phyloP scores from a whole-genome alignment of 2,888 invertebrate species.

The Eilema caniola region DNA sequence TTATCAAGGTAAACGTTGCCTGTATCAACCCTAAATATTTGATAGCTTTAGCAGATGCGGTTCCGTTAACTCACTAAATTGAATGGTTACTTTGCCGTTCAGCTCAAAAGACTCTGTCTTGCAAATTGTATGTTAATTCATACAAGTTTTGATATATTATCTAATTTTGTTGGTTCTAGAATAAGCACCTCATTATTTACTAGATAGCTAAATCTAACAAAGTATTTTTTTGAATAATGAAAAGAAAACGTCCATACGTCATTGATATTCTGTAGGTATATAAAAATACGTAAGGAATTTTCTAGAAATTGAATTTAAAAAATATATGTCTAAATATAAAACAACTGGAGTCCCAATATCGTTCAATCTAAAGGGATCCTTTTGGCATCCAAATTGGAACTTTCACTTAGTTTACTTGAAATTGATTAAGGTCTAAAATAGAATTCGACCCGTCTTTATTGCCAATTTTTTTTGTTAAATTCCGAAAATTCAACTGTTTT shows the following conservation, averaged over 20 bases:
- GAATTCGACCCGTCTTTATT: conserved; percentile 54
- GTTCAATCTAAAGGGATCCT: conserved; percentile 49
- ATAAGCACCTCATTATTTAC: neutral
- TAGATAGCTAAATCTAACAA: neutral
- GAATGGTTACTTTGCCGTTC: too few species aligned
- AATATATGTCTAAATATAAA: conserved; percentile 38
- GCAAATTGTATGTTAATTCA: too few species aligned
- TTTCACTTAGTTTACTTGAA: conserved; percentile 72
- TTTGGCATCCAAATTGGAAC: conserved; percentile 72
- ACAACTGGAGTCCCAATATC: conserved; percentile 47
- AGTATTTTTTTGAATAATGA: neutral
- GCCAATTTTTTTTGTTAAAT: conserved; percentile 37
- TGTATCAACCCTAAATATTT: too few species aligned
- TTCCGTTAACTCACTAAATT: too few species aligned
- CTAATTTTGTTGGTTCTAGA: neutral
- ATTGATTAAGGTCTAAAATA: conserved; percentile 70
- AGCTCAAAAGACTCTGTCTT: too few species aligned
- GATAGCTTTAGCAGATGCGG: too few species aligned
- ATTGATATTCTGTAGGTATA: neutral
- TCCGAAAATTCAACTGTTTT: conserved; percentile 24
- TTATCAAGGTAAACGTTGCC: too few species aligned
- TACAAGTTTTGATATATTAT: too few species aligned
- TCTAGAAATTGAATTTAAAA: conserved; percentile 16
- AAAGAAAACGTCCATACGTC: neutral
- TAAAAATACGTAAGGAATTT: neutral